These are phyloP conservation scores for Lamprotornis superbus DNA, from an alignment of 2,113 vertebrate species.

Conservation along the genomic window DNA sequence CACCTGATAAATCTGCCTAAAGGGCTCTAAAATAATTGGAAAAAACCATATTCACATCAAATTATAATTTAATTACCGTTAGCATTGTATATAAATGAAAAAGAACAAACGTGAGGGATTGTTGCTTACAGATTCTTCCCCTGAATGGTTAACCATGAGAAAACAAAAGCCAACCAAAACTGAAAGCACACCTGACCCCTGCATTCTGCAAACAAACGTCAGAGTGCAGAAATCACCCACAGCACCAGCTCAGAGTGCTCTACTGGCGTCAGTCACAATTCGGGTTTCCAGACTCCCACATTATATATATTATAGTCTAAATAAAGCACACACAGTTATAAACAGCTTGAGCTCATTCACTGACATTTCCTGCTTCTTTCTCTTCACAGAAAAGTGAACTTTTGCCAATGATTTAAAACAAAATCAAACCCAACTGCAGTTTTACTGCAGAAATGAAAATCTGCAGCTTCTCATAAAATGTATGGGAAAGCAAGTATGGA, in stretches of 20 bases:
- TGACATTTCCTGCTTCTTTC: constrained; percentile 31
- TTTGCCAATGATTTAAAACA: neutral
- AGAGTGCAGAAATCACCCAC: neutral
- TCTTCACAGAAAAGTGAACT: neutral
- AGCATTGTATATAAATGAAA: neutral
- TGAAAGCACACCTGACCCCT: neutral
- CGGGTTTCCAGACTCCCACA: neutral
- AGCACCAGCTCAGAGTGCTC: neutral
- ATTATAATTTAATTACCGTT: neutral
- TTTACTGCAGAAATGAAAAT: neutral
- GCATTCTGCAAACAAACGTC: neutral
- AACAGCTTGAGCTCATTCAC: constrained; percentile 4
- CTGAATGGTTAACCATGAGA: neutral
- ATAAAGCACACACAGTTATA: neutral
- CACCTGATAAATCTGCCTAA: neutral
- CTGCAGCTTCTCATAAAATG: neutral
- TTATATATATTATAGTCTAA: neutral
- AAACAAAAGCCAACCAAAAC: neutral
- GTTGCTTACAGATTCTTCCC: neutral
- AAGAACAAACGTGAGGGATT: neutral
- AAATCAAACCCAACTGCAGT: neutral
- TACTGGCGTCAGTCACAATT: neutral
- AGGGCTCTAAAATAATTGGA: neutral
- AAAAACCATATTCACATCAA: neutral
- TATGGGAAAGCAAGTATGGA: neutral